phyloP scores from a whole-genome alignment of 2,797 vertebrate genomes.

The Danio kyathit region DNA sequence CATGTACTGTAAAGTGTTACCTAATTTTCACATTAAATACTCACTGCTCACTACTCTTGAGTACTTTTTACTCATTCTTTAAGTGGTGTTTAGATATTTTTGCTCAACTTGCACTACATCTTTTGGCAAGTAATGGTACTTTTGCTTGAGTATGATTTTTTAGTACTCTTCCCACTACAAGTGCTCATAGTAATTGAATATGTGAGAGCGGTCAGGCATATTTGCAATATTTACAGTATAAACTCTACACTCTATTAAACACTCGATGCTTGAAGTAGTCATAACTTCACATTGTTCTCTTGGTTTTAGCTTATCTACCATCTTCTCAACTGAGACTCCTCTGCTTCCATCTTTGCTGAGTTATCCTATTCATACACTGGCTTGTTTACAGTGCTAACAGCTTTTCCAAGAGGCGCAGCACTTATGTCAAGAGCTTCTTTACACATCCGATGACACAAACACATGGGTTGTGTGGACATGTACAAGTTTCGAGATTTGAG shows the following conservation, averaged over 20 bases:
- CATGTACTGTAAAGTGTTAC: no score
- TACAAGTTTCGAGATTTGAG: slow-evolving; percentile 35
- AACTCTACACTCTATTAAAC: not conserved
- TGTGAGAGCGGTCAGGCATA: slow-evolving; percentile 37
- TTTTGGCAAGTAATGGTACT: no score
- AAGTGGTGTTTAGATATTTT: no score
- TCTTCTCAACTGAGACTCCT: not conserved
- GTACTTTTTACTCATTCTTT: no score
- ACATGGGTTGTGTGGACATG: slow-evolving; percentile 68
- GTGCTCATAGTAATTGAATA: slow-evolving; percentile 66
- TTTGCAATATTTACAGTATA: not conserved
- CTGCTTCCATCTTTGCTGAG: slow-evolving; percentile 17
- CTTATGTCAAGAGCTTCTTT: slow-evolving; percentile 20
- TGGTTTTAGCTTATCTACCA: slow-evolving; percentile 37
- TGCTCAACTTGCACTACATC: no score
- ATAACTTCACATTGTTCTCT: slow-evolving; percentile 31
- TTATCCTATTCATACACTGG: slow-evolving; percentile 15
- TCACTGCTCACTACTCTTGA: no score
- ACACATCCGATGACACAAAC: slow-evolving; percentile 76
- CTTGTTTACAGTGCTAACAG: slow-evolving; percentile 69
- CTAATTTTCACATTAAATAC: no score
- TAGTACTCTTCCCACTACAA: slow-evolving; percentile 17
- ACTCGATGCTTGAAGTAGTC: slow-evolving; percentile 24
- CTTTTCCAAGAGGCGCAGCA: slow-evolving; percentile 51
- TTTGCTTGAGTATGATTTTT: no score